Percentiles rank a stretch among this genome's conserved stretches.
Conservation (phyloP, 2,797 vertebrate species). For the Microchirus variegatus region DNA sequence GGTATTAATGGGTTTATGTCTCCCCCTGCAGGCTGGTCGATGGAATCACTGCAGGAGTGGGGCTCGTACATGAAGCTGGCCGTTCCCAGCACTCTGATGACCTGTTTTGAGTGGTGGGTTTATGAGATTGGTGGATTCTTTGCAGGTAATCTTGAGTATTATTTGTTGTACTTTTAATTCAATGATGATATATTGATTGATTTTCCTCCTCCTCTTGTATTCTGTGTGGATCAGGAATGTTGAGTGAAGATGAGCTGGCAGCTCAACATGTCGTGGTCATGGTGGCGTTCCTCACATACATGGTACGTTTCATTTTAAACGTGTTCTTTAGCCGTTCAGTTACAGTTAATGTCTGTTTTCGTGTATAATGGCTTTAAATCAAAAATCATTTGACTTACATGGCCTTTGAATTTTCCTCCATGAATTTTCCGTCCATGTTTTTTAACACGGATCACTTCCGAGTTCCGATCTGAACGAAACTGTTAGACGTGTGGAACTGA, state of each 20-base stretch:
- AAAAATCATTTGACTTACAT: too few relatives aligned
- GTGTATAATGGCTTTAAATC: too few relatives aligned
- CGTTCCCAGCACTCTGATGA: constrained; percentile 89
- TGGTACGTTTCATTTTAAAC: constrained; percentile 20
- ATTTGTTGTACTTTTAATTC: too few relatives aligned
- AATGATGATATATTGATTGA: too few relatives aligned
- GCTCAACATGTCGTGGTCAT: constrained; percentile 87
- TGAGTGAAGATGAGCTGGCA: constrained; percentile 86
- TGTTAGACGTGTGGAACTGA: too few relatives aligned
- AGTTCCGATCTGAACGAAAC: too few relatives aligned
- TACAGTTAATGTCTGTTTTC: too few relatives aligned
- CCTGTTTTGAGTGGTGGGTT: constrained; percentile 95
- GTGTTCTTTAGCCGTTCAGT: too few relatives aligned
- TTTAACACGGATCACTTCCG: too few relatives aligned
- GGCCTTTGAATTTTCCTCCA: too few relatives aligned
- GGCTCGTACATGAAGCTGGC: constrained; percentile 89
- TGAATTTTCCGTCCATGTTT: too few relatives aligned
- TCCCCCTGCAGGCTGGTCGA: constrained; percentile 87
- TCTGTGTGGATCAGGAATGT: constrained; percentile 77
- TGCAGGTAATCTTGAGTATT: constrained; percentile 81
- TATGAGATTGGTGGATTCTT: constrained; percentile 92
- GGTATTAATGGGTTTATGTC: constrained; percentile 21
- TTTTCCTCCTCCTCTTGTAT: too few relatives aligned
- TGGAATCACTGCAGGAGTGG: constrained; percentile 91
- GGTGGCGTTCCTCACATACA: constrained; percentile 72